Conservation (phyloP, 2,113 vertebrate genomes). For the Chiloscyllium plagiosum region DNA sequence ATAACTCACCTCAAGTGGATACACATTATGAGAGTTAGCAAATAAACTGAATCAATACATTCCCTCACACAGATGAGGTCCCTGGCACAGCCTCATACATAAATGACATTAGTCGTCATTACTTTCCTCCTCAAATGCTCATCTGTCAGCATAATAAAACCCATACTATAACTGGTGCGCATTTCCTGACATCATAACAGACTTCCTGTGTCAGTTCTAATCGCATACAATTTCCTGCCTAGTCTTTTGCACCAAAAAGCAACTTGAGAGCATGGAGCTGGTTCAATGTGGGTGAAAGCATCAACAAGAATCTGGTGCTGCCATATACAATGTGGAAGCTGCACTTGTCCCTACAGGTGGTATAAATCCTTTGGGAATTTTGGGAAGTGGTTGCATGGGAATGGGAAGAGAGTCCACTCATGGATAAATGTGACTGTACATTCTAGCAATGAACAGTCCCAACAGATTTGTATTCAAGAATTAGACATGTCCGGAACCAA, state of each 20-base stretch:
- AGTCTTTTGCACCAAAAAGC: background rate
- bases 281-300: background rate
- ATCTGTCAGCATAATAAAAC: background rate
- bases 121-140: background rate
- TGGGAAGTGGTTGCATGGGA: background rate
- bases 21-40: background rate
- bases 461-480: no score
- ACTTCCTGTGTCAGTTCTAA: constrained; percentile 10
- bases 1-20: background rate
- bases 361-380: background rate
- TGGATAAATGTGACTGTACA: no score
- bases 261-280: background rate
- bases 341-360: background rate
- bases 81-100: background rate
- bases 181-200: constrained; percentile 18
- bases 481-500: no score
- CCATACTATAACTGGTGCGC: background rate
- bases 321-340: no score
- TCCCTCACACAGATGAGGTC: no score
- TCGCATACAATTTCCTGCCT: background rate
- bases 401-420: background rate
- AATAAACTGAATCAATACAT: background rate
- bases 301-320: background rate
- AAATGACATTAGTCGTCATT: background rate
- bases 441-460: no score